A percentile compares a stretch with the other conserved stretches of the same genome.
Evolutionary conservation across 2,888 invertebrate species (phyloP).

Genomic region (Drosophila diplacantha): DNA sequence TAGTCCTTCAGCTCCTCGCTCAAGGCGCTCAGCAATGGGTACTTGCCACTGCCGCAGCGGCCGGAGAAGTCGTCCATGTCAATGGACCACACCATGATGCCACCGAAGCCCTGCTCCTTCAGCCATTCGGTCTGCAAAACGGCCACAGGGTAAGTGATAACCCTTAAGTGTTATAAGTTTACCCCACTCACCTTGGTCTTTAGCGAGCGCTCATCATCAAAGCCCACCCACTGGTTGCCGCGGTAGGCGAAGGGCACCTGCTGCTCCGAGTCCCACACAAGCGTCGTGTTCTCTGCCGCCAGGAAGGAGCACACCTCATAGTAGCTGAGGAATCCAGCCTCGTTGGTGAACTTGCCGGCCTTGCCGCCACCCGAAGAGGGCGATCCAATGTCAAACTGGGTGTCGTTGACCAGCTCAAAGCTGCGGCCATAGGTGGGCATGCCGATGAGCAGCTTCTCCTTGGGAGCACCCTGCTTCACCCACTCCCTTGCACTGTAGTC

Average conservation of each 20-base stretch:
- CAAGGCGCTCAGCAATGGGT: constrained; percentile 92
- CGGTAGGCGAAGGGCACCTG: constrained; percentile 96
- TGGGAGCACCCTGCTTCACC: constrained; percentile 95
- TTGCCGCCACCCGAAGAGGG: constrained; percentile 92
- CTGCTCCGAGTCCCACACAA: constrained; percentile 97
- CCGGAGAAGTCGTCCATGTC: constrained; percentile 97
- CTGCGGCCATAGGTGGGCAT: constrained; percentile 96
- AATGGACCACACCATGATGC: constrained; percentile 97
- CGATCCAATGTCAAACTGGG: constrained; percentile 94
- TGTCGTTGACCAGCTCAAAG: constrained; percentile 90
- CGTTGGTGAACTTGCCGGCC: constrained; percentile 92
- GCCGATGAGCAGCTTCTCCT: constrained; percentile 95
- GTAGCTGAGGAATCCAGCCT: constrained; percentile 96
- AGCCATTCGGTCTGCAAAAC: constrained; percentile 90
- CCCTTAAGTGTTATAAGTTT: not conserved
- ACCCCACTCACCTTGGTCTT: constrained; percentile 87
- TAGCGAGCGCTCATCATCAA: constrained; percentile 94
- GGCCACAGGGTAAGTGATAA: rapidly evolving
- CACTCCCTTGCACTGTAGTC: constrained; percentile 94
- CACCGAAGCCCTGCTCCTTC: constrained; percentile 95
- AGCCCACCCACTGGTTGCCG: constrained; percentile 95
- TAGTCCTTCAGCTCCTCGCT: constrained; percentile 90
- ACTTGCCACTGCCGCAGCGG: constrained; percentile 92
- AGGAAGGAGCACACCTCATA: constrained; percentile 97
- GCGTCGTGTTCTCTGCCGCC: constrained; percentile 91